Evolutionary conservation across 2,113 vertebrate species (phyloP).

Genomic region (Puntigrus tetrazona): DNA sequence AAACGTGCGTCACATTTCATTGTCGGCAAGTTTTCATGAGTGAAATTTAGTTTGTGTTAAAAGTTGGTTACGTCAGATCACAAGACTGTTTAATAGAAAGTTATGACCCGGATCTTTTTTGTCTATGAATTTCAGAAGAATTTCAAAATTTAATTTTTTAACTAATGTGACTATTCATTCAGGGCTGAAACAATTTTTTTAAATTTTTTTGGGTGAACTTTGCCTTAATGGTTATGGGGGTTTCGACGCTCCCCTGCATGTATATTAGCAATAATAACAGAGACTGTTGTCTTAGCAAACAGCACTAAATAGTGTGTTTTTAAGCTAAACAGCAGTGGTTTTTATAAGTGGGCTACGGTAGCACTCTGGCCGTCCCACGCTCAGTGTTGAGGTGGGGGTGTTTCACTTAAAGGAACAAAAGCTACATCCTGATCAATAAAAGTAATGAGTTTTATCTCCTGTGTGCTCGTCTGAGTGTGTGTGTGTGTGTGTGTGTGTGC

Average conservation of each 20-base stretch:
- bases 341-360: not conserved
- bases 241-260: not conserved
- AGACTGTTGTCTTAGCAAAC: not conserved
- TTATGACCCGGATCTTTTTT: not conserved
- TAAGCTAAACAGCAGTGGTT: not conserved
- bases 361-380: not conserved
- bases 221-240: not conserved
- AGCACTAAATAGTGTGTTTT: not conserved
- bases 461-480: not conserved
- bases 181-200: not conserved
- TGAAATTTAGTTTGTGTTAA: not conserved
- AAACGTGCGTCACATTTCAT: not conserved
- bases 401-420: not conserved
- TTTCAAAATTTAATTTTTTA: no score
- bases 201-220: not conserved
- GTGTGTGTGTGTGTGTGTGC: not conserved
- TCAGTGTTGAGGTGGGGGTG: not conserved
- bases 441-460: conserved; percentile 10
- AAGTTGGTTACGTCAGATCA: not conserved
- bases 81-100: not conserved
- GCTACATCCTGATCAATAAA: conserved; percentile 9
- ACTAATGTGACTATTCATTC: not conserved
- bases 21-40: not conserved
- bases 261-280: not conserved
- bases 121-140: no score